Evolutionary conservation across 1,140 invertebrate genomes (phyloP).

Genomic region (Babylonia areolata): DNA sequence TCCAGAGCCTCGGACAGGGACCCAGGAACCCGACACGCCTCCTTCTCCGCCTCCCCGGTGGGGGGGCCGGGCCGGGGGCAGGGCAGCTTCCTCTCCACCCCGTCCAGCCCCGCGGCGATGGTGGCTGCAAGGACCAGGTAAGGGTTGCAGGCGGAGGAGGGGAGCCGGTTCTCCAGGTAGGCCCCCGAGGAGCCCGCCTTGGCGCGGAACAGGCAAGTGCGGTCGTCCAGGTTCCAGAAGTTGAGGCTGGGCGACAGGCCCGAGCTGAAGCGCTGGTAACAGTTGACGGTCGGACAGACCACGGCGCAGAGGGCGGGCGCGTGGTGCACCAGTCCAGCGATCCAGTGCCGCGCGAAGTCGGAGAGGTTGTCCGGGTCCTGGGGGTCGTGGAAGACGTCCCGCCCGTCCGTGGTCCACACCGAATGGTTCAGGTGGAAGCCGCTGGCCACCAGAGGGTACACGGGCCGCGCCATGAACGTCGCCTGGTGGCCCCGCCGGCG

Average conservation of each 20-base stretch:
- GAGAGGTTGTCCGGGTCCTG: constrained; percentile 41
- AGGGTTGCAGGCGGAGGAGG: constrained; percentile 50
- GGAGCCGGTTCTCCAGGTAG: constrained; percentile 56
- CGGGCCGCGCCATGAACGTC: constrained; percentile 54
- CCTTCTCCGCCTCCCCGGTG: not conserved
- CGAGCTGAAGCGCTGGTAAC: constrained; percentile 46
- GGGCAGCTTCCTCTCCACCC: constrained; percentile 47
- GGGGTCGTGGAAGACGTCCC: constrained; percentile 47
- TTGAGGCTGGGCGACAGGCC: constrained; percentile 40
- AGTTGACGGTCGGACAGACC: constrained; percentile 55
- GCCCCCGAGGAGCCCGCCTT: constrained; percentile 39
- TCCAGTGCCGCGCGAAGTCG: constrained; percentile 44
- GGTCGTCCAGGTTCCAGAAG: constrained; percentile 50
- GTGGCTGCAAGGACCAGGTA: constrained; percentile 55
- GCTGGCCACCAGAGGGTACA: constrained; percentile 29
- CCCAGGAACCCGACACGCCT: constrained; percentile 39
- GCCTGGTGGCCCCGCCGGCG: constrained; percentile 13
- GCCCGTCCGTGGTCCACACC: constrained; percentile 42
- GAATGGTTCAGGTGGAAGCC: constrained; percentile 55
- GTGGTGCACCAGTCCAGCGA: constrained; percentile 54
- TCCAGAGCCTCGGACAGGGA: constrained; percentile 49
- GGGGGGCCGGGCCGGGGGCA: constrained; percentile 25
- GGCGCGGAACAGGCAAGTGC: constrained; percentile 29
- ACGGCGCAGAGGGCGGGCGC: constrained; percentile 48
- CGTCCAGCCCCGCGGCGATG: constrained; percentile 57